Evolutionary conservation across 2,888 invertebrate genomes (phyloP).

Genomic region (Nomada flava): DNA sequence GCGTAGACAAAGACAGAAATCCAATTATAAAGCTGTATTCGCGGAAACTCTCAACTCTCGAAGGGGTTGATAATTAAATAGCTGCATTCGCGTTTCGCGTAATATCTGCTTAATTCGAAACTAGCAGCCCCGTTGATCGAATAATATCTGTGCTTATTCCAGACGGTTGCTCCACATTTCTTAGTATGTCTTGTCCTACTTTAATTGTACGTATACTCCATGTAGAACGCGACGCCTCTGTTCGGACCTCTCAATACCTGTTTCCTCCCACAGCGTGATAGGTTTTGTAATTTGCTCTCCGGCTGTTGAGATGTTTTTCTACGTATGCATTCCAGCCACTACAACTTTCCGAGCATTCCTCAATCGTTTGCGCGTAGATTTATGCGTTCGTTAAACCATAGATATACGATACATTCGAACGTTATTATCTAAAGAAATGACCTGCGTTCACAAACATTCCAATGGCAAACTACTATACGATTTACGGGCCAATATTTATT

Average conservation of each 20-base stretch:
- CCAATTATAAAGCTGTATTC: neutral
- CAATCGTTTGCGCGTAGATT: neutral
- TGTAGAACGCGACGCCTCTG: constrained; percentile 19
- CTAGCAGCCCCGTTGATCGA: neutral
- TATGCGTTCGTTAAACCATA: too few relatives aligned
- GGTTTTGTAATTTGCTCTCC: neutral
- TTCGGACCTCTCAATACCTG: constrained; percentile 17
- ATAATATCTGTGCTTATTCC: constrained; percentile 17
- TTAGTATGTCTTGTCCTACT: constrained; percentile 24
- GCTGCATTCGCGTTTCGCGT: neutral
- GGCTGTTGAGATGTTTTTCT: neutral
- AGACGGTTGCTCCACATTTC: constrained; percentile 13
- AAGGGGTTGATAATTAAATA: constrained; percentile 1
- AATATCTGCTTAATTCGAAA: neutral
- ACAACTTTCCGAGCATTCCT: neutral
- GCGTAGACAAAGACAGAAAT: neutral
- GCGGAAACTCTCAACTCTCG: neutral
- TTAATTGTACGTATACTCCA: neutral
- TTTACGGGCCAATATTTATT: too few relatives aligned
- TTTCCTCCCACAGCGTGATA: constrained; percentile 21
- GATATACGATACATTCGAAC: too few relatives aligned
- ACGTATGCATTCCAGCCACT: neutral
- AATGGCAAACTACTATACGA: too few relatives aligned
- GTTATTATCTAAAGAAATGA: too few relatives aligned
- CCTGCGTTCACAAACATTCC: too few relatives aligned